These are phyloP conservation scores for Auanema sp. DNA, from an alignment of 2,888 invertebrate species.

Conservation along the genomic window DNA sequence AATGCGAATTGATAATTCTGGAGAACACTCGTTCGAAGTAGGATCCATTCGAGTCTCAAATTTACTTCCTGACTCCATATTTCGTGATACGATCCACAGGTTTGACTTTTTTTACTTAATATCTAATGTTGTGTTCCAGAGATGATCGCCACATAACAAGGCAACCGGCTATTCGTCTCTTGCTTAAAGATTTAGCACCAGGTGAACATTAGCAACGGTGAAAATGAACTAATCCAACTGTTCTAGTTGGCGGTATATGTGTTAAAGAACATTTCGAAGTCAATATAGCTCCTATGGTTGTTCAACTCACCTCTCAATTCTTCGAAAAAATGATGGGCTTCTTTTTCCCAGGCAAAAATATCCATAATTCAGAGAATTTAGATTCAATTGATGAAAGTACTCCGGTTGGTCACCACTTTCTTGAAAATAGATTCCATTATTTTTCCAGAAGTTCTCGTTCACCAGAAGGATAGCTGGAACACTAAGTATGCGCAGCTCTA, in stretches of 20 bases:
- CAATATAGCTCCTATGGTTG: conserved; percentile 68
- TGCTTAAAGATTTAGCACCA: conserved; percentile 82
- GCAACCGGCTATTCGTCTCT: conserved; percentile 86
- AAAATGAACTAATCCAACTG: not conserved
- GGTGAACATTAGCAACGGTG: conserved; percentile 6
- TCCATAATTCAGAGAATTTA: conserved; percentile 51
- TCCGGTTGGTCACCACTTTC: not conserved
- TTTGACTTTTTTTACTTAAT: not conserved
- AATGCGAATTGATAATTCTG: conserved; percentile 92
- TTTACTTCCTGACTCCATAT: conserved; percentile 87
- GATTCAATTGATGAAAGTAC: conserved; percentile 38
- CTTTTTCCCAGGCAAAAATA: conserved; percentile 84
- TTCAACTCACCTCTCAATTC: conserved; percentile 68
- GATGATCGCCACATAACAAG: conserved; percentile 68
- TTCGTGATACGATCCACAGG: conserved; percentile 66
- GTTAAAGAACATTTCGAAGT: conserved; percentile 96
- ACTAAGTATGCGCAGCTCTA: conserved; percentile 31
- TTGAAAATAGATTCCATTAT: not conserved
- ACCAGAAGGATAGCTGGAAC: conserved; percentile 39
- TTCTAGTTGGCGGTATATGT: conserved; percentile 91
- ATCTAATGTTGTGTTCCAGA: conserved; percentile 6
- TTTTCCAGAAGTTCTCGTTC: conserved; percentile 39
- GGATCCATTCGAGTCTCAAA: conserved; percentile 95
- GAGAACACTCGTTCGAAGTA: conserved; percentile 91
- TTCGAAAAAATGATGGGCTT: conserved; percentile 79